Base-by-base conservation (phyloP, 2,113 vertebrate genomes). In the Barnardius zonarius region DNA sequence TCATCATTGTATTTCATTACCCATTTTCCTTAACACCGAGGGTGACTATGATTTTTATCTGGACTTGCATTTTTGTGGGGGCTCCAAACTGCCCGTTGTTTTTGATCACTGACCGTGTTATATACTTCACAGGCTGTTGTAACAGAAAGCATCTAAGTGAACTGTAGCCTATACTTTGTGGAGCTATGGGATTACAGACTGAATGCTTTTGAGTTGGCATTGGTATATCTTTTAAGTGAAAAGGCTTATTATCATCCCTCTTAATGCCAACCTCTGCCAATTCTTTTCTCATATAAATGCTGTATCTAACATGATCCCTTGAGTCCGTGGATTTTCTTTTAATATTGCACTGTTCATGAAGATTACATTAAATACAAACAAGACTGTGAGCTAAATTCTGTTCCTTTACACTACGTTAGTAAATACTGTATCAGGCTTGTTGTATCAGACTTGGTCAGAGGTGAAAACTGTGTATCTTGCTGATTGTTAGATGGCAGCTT, bases 31-130 rank as follows among this genome's bases (percentile, higher is more conserved):
- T 86, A 92, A 67, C 64, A 27, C 85, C 37, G 33, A 85, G 92
- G 57, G 30, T 48, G 75, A 90, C 78, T 76, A 7, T 59, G 86
- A 93, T 96, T 96, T 95, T 96, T 90, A 96, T 93, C 80, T 92
- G 51, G 48, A 25, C 46, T 84, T 90, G 31, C 63, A 70, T 95
- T 96, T 93, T 94, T 94, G 67, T 72, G 70, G 78, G 10, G 54
- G 17, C 75, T 96, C 85, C 84, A 86, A 66, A 73, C 46, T 88
- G 82, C 54, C 92, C 18, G 6, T 95, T 92, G 59, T 95, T 96
- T 87, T 90, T 83, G 92, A 51, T 91, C 57, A 61, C 43, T 92
- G 55, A 48, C 63, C 33, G 5, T 59, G 61, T 73, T 80, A 52
- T 6, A 28, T 57, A 33, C 23, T 94, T 96, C 16, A 11, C 52